phyloP scores from a whole-genome alignment of 2,797 vertebrate species.

The Dromococcyx pavoninus region DNA sequence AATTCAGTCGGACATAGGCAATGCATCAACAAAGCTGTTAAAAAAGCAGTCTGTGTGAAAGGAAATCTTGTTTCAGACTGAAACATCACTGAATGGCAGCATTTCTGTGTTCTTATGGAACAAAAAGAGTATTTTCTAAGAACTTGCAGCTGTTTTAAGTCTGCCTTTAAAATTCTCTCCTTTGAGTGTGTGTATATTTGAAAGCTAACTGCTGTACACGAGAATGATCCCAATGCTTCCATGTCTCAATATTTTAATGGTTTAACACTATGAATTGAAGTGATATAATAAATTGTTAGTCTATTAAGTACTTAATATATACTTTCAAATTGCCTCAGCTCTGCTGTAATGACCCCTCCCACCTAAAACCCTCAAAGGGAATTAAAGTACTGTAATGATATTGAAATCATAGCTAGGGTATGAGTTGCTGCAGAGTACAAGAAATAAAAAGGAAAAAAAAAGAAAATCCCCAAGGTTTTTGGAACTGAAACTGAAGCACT shows the following conservation, averaged over 20 bases:
- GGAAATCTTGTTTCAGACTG: background rate
- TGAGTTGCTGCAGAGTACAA: background rate
- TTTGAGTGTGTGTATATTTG: background rate
- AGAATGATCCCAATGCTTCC: constrained; percentile 22
- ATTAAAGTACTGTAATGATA: background rate
- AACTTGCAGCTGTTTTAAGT: background rate
- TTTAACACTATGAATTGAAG: constrained; percentile 11
- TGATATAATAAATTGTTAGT: constrained; percentile 32
- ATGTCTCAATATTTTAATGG: constrained; percentile 39
- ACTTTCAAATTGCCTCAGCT: constrained; percentile 28
- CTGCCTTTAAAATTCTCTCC: background rate
- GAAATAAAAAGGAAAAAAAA: background rate
- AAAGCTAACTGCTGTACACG: background rate
- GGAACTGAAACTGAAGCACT: background rate
- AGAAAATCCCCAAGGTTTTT: background rate
- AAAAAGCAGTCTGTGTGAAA: background rate
- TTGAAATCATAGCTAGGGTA: background rate
- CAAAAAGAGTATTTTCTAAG: background rate
- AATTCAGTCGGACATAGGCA: background rate
- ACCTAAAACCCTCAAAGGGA: constrained; percentile 26
- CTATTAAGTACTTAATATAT: constrained; percentile 35
- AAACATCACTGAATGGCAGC: background rate
- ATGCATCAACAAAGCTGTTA: background rate
- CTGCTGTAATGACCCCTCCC: constrained; percentile 31
- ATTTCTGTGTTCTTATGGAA: background rate